Percentiles rank a stretch among this genome's conserved stretches.
These are phyloP conservation scores for Andrena cerasifolii DNA, from an alignment of 1,140 invertebrate species.

Conservation along the genomic window DNA sequence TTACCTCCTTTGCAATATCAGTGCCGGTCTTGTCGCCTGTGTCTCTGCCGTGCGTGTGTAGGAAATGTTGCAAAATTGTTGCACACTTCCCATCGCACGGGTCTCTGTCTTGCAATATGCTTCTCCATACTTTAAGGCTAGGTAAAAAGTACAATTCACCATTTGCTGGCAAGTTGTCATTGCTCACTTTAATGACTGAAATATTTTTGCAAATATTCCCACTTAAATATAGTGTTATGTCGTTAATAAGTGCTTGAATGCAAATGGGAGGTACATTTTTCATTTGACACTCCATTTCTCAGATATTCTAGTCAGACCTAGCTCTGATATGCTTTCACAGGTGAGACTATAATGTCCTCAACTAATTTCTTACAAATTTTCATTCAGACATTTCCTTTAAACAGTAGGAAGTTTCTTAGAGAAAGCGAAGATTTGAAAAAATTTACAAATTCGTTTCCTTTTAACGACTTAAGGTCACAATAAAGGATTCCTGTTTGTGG, in stretches of 20 bases:
- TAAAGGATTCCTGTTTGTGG: not conserved
- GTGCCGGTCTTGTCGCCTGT: slow-evolving; percentile 23
- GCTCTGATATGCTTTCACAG: not conserved
- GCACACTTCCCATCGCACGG: slow-evolving; percentile 42
- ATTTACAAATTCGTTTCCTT: not conserved
- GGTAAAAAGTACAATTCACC: slow-evolving; percentile 83
- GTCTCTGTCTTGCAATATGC: slow-evolving; percentile 49
- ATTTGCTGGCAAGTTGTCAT: slow-evolving; percentile 75
- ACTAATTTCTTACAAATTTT: no score
- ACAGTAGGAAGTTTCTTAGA: not conserved
- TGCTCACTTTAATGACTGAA: slow-evolving; percentile 81
- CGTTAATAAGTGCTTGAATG: slow-evolving; percentile 47
- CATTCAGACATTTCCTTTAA: not conserved
- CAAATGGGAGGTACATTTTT: slow-evolving; percentile 35
- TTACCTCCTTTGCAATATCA: slow-evolving; percentile 66
- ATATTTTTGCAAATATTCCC: slow-evolving; percentile 46
- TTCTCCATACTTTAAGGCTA: slow-evolving; percentile 81
- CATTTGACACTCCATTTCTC: slow-evolving; percentile 41
- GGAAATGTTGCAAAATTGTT: slow-evolving; percentile 65
- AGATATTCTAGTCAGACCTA: not conserved
- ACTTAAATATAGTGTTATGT: slow-evolving; percentile 60
- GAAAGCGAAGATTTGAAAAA: not conserved
- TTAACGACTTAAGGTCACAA: not conserved
- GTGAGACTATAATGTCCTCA: not conserved
- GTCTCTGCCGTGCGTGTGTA: slow-evolving; percentile 33